These are phyloP conservation scores for Scalopus aquaticus DNA, from an alignment of 2,113 vertebrate species.

Conservation along the genomic window DNA sequence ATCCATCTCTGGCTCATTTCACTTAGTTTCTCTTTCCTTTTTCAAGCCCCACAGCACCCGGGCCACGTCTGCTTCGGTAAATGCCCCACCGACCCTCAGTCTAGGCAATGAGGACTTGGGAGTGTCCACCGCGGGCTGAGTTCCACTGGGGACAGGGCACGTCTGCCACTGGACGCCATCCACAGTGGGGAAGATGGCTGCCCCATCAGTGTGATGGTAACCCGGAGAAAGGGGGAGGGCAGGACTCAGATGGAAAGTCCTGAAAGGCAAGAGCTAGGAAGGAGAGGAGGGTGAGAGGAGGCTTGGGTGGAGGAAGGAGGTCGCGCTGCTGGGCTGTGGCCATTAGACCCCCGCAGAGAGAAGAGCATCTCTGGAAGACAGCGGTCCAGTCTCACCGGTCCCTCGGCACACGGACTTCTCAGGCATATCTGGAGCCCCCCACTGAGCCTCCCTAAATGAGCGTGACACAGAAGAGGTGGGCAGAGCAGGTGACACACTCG, in stretches of 20 bases:
- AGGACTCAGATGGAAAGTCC: neutral
- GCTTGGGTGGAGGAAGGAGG: neutral
- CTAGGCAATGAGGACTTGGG: neutral
- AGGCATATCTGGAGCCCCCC: no score
- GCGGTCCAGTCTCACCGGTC: neutral
- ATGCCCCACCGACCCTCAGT: fast-evolving
- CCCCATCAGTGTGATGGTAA: neutral
- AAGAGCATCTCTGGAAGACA: neutral
- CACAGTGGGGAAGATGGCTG: neutral
- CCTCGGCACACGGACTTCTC: no score
- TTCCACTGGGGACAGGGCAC: neutral
- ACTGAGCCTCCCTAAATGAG: neutral
- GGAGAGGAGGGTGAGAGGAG: neutral
- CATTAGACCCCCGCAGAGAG: neutral
- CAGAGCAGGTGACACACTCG: neutral
- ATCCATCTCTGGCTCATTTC: neutral
- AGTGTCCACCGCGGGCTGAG: neutral
- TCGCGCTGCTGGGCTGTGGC: neutral
- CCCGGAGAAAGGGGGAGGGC: neutral
- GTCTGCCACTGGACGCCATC: neutral
- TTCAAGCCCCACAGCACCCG: neutral
- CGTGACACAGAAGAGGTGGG: neutral
- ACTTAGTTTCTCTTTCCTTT: neutral
- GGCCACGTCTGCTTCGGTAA: neutral
- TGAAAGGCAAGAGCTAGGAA: neutral